Conservation (phyloP, 2,113 vertebrate species). For the Nesogale talazaci region DNA sequence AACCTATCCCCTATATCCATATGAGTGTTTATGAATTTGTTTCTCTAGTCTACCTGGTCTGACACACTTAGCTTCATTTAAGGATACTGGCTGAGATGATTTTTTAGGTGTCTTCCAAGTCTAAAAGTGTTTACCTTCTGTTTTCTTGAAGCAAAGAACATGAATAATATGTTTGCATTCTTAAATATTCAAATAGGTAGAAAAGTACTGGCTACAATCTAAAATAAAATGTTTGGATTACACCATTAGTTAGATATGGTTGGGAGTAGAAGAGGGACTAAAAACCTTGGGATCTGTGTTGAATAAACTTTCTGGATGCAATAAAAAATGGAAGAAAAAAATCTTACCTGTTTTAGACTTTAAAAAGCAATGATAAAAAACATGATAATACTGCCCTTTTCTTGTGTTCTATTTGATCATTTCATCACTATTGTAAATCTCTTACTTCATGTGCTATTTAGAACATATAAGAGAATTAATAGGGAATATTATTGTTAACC, state of each 20-base stretch:
- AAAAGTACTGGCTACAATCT: conserved; percentile 3
- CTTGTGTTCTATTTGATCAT: not conserved
- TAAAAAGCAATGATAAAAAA: not conserved
- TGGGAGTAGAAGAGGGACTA: not conserved
- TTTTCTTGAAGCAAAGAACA: not conserved
- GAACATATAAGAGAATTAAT: not conserved
- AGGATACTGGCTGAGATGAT: not conserved
- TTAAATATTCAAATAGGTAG: not conserved
- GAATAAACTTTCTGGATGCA: conserved; percentile 2
- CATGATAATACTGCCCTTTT: not conserved
- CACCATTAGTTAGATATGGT: not conserved
- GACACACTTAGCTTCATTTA: no score
- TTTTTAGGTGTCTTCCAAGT: not conserved
- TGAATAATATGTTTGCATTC: not conserved
- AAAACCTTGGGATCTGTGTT: not conserved
- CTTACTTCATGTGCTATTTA: not conserved
- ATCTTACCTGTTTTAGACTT: not conserved
- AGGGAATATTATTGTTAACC: not conserved
- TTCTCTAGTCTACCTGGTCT: no score
- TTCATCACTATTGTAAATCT: not conserved
- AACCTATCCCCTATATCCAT: no score
- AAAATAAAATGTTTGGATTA: conserved; percentile 10
- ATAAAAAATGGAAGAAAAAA: not conserved
- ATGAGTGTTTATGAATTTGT: no score
- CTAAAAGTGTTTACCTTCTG: not conserved